phyloP scores from a whole-genome alignment of 1,140 invertebrate species.

The Cotesia chilonis region DNA sequence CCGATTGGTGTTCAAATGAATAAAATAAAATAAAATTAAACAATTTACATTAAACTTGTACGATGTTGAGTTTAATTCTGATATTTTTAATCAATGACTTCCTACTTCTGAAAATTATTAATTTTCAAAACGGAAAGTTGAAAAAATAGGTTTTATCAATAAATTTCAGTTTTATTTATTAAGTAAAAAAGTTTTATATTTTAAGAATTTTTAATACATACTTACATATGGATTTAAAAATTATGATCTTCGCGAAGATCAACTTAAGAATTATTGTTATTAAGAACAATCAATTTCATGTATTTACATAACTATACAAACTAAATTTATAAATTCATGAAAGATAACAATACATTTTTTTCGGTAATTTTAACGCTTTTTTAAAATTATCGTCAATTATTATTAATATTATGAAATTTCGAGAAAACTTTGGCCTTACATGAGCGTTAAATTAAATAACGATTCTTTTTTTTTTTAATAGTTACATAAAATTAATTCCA shows the following conservation, averaged over 20 bases:
- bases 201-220: background rate
- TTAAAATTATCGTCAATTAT: background rate
- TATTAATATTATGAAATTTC: conserved; percentile 22
- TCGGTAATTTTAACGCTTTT: background rate
- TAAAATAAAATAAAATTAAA: too few species aligned
- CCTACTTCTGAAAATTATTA: too few species aligned
- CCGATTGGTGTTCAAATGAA: too few species aligned
- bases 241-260: too few species aligned
- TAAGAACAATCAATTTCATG: conserved; percentile 23
- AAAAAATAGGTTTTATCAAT: too few species aligned
- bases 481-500: conserved; percentile 10
- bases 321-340: conserved; percentile 23
- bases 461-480: conserved; percentile 28
- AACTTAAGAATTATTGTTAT: conserved; percentile 3
- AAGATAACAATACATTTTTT: conserved; percentile 17
- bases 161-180: background rate
- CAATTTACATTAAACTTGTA: too few species aligned
- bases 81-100: too few species aligned
- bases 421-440: conserved; percentile 17
- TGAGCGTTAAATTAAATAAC: conserved; percentile 8
- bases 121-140: too few species aligned
- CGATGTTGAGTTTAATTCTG: too few species aligned
- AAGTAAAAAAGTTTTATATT: conserved; percentile 14
- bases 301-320: conserved; percentile 43
- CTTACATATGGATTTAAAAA: background rate